Conservation (phyloP, 2,888 invertebrate genomes). For the Oligia latruncula region DNA sequence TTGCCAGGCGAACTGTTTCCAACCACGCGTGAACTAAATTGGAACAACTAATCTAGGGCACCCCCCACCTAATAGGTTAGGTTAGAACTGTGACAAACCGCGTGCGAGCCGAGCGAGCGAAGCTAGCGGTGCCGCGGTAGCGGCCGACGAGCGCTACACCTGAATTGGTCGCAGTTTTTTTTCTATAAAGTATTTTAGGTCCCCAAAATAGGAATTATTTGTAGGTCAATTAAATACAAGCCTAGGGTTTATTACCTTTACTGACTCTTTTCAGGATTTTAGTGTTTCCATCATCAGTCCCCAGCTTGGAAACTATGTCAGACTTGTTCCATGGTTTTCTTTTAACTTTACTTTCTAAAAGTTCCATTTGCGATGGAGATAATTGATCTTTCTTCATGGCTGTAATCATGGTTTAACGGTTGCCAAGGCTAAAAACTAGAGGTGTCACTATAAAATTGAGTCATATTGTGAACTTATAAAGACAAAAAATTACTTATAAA, state of each 20-base stretch:
- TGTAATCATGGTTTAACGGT: neutral
- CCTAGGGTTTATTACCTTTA: neutral
- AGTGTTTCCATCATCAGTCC: neutral
- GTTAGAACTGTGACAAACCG: neutral
- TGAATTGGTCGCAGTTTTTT: neutral
- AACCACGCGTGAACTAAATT: neutral
- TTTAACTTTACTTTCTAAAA: neutral
- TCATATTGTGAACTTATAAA: too few species aligned
- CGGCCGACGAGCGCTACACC: neutral
- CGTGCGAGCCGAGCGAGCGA: neutral
- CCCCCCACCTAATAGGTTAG: neutral
- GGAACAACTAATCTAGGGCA: neutral
- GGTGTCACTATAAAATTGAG: neutral
- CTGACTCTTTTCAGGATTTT: neutral
- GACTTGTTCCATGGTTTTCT: neutral
- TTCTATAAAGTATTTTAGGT: neutral
- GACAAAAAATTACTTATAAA: neutral
- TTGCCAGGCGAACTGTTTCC: neutral
- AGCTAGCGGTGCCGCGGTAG: neutral
- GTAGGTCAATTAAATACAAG: neutral
- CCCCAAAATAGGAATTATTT: neutral
- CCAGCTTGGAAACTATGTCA: neutral
- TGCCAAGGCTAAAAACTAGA: neutral
- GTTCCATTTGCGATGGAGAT: neutral
- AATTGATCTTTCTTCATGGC: slow-evolving; percentile 2